Evolutionary conservation across 2,113 vertebrate species (phyloP).

Genomic region (Delphinus delphis): DNA sequence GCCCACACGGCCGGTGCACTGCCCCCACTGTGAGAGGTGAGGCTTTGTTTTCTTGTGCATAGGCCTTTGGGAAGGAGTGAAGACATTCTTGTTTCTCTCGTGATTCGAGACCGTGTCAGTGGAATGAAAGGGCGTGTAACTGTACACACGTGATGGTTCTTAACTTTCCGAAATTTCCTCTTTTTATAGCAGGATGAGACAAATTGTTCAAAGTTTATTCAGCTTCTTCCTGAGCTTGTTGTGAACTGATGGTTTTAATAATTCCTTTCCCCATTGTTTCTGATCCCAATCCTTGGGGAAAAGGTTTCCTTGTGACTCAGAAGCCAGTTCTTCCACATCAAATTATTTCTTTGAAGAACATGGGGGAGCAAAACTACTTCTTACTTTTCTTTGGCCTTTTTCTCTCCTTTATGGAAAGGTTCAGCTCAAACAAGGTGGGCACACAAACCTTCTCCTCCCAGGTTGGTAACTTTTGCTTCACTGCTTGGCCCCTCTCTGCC

Average conservation of each 20-base stretch:
- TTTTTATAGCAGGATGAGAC: background rate
- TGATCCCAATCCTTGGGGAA: background rate
- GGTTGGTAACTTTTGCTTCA: background rate
- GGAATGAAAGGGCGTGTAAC: background rate
- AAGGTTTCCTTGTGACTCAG: conserved; percentile 42
- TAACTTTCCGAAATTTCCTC: background rate
- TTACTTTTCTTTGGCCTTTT: background rate
- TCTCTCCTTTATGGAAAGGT: background rate
- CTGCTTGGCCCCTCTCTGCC: background rate
- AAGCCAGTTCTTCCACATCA: background rate
- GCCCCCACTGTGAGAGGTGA: background rate
- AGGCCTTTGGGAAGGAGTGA: background rate
- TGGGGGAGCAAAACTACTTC: background rate
- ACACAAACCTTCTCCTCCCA: background rate
- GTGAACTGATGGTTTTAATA: background rate
- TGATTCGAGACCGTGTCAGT: accelerated
- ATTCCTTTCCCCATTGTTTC: background rate
- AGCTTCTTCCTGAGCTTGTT: conserved; percentile 50
- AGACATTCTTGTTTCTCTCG: accelerated
- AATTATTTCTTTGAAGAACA: conserved; percentile 20
- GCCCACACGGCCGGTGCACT: accelerated
- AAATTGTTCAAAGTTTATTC: background rate
- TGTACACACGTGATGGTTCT: accelerated
- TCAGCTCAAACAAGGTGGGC: background rate
- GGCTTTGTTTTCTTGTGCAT: background rate